phyloP scores from a whole-genome alignment of 2,113 vertebrate species.

The Dissostichus mawsoni region DNA sequence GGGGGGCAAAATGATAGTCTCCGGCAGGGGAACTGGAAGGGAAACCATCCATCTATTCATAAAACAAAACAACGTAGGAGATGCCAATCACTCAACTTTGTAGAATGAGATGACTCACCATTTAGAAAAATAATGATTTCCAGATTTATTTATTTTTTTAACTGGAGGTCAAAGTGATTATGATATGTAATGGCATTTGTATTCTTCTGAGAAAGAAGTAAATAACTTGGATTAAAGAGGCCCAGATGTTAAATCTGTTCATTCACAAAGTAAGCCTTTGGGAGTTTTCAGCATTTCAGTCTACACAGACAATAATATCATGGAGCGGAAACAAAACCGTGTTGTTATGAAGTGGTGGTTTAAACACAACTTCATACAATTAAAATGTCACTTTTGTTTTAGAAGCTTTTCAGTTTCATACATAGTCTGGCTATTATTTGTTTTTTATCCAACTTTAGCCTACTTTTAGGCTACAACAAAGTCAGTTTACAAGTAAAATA shows the following conservation, averaged over 20 bases:
- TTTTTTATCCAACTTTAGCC: too few relatives aligned
- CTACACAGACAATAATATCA: neutral
- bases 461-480: too few relatives aligned
- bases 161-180: conserved; percentile 59
- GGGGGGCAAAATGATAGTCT: conserved; percentile 44
- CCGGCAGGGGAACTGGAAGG: conserved; percentile 43
- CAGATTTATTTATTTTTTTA: conserved; percentile 58
- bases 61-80: conserved; percentile 50
- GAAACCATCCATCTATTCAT: conserved; percentile 71
- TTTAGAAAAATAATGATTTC: conserved; percentile 67
- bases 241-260: conserved; percentile 40
- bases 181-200: conserved; percentile 44
- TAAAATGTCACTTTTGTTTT: neutral
- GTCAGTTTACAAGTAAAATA: too few relatives aligned
- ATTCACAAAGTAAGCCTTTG: conserved; percentile 49
- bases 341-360: neutral
- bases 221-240: conserved; percentile 15
- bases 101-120: conserved; percentile 55
- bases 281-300: neutral
- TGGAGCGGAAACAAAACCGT: neutral
- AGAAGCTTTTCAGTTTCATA: neutral
- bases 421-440: neutral
- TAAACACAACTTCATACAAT: neutral
- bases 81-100: conserved; percentile 65
- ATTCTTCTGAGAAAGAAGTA: conserved; percentile 24